Evolutionary conservation across 2,888 invertebrate species (phyloP), one percentile per base, ranked within the genome.

Genomic region (Malthinus seriepunctatus): DNA sequence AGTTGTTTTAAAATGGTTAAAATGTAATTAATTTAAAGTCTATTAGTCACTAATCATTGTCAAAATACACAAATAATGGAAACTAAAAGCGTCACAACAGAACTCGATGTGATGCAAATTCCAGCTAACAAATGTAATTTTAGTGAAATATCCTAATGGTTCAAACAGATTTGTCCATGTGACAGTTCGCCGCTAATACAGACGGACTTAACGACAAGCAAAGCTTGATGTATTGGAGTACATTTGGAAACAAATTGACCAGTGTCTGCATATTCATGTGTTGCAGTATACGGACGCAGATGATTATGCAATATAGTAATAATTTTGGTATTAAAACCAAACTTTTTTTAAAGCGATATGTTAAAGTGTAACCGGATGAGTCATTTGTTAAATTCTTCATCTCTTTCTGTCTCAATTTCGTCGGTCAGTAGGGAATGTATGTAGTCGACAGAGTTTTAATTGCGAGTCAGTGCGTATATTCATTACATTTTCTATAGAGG

Each of bases 91-190:
- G 51, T 45, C 33, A 44, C 51, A 23, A 23, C 33, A 44, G 46
- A 23, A 23, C 23, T 5, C 23, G 5, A 23, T 23, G 23, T 5
- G 33, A 11, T 60, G 51, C 47, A 74, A 75, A 76, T 74, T 75
- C 73, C 74, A 72, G 72, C 73, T 74, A 74, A 75, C 74, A 73
- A 75, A 76, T 73, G 74, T 73, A 76, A 76, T 77, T 76, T 76
- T 70, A 70, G 67, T 71, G 75, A 75, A 74, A 75, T 75, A 74
- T 74, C 72, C 76, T 73, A 77, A 76, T 76, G 74, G 76, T 67
- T 69, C 72, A 73, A 76, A 76, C 76, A 76, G 75, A 76, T 76
- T 76, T 76, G 77, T 76, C 71, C 72, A 69, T 63, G 70, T 75
- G 73, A 74, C 76, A 75, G 73, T 71, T 69, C 65, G 68, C 67